Base-by-base conservation (phyloP, 2,797 vertebrate species). In the Halcyon leucocephala region DNA sequence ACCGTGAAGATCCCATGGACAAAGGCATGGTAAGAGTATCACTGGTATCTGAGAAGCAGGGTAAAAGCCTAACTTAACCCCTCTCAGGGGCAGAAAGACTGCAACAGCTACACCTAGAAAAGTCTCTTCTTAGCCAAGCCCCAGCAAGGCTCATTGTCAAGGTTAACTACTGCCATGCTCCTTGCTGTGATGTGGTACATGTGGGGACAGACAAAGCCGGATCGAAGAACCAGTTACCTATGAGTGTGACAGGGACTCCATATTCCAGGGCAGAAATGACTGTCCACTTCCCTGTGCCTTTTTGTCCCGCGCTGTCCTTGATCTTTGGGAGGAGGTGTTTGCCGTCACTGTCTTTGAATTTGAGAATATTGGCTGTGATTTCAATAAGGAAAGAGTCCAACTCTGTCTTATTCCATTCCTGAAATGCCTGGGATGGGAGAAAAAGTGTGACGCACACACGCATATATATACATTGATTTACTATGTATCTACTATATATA, bases 231-330 rank as follows among this genome's bases (percentile, higher is more conserved):
- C 6, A 21, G 1, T 98, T 98, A 99, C 99, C 99, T 7, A 99
- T 99, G 93, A 99, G 97, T 69, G 99, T 99, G 86, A 99, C 99
- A 0, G 99, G 99, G 2, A 99, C 98, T 41, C 99, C 99, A 0
- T 99, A 99, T 28, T 99, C 99, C 97, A 99, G 98, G 48, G 99
- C 99, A 0, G 99, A 99, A 93, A 99, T 99, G 41, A 99, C 99
- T 0, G 99, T 99, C 99, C 99, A 99, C 97, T 99, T 99, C 35
- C 99, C 99, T 0, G 99, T 99, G 91, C 99, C 99, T 74, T 99
- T 99, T 90, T 99, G 99, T n/a, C 99, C 99, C 0, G 99, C 99
- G 0, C 99, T 99, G 98, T 99, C 99, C 37, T 97, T 98, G 97
- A 99, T 99, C 97, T 99, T 99, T 24, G 99, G 99, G 84, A 99